phyloP scores from a whole-genome alignment of 2,113 vertebrate species.

The Odocoileus virginianus region DNA sequence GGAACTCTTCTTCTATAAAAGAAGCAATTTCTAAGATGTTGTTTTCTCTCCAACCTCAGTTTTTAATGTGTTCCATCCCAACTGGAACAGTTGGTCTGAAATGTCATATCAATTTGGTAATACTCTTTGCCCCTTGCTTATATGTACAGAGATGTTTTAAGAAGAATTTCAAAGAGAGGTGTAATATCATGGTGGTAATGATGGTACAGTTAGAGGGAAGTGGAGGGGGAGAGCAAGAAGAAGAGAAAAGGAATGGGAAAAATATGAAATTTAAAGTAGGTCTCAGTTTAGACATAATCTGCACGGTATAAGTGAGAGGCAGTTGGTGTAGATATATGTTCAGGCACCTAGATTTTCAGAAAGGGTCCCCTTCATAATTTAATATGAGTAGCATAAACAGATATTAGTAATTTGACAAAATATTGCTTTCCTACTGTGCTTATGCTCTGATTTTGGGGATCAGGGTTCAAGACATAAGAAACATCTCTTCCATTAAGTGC shows the following conservation, averaged over 20 bases:
- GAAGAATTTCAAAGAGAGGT: conserved; percentile 4
- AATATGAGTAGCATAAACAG: not conserved
- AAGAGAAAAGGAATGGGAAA: not conserved
- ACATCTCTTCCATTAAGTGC: not conserved
- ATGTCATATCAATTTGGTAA: not conserved
- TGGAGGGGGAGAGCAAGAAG: not conserved
- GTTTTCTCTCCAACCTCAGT: not conserved
- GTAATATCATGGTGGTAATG: not conserved
- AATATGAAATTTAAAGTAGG: not conserved
- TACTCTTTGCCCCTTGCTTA: not conserved
- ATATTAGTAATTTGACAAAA: not conserved
- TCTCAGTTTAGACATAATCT: not conserved
- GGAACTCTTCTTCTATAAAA: not conserved
- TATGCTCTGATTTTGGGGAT: not conserved
- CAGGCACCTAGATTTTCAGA: not conserved
- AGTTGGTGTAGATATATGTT: not conserved
- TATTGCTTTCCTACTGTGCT: not conserved
- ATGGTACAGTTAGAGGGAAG: not conserved
- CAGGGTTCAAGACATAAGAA: not conserved
- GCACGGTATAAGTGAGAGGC: not conserved
- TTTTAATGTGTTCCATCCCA: not conserved
- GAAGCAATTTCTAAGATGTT: not conserved
- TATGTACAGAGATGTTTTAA: not conserved
- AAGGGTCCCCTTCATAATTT: not conserved
- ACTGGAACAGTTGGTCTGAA: not conserved